A percentile compares a stretch with the other conserved stretches of the same genome.
Evolutionary conservation across 2,113 vertebrate species (phyloP).

Genomic region (Hyperopisus bebe): DNA sequence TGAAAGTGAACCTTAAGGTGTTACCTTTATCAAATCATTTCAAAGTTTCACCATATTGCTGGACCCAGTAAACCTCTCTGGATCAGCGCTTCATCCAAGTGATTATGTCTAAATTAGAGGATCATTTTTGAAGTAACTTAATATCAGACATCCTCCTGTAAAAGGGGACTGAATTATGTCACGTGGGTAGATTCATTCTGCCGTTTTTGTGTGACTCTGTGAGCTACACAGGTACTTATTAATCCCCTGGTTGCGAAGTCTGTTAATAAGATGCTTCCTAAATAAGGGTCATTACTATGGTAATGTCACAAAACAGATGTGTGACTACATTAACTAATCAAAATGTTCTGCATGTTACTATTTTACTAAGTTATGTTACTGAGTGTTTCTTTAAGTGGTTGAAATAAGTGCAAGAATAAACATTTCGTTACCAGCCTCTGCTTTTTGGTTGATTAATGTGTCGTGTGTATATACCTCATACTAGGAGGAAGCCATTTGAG

Average conservation of each 20-base stretch:
- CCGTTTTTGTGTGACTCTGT: neutral
- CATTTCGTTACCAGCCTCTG: neutral
- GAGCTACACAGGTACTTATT: neutral
- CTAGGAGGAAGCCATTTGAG: neutral
- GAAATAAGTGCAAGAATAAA: neutral
- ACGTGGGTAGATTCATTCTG: neutral
- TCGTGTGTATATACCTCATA: neutral
- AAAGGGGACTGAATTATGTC: neutral
- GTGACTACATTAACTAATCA: neutral
- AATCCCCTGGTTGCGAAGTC: neutral
- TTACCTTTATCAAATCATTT: neutral
- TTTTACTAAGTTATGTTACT: neutral
- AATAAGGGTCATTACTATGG: neutral
- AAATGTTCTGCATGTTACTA: neutral
- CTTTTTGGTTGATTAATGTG: neutral
- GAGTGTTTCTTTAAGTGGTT: neutral
- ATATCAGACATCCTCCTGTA: neutral
- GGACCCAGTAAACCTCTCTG: neutral
- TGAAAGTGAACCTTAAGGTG: neutral
- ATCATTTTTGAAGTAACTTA: neutral
- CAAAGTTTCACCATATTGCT: neutral
- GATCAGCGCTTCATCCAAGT: neutral
- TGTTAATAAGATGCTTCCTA: neutral
- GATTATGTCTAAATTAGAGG: neutral
- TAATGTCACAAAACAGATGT: neutral